Percentiles rank a stretch among this genome's conserved stretches.
Evolutionary conservation across 2,113 vertebrate genomes (phyloP).

Genomic region (Amphilophus citrinellus): DNA sequence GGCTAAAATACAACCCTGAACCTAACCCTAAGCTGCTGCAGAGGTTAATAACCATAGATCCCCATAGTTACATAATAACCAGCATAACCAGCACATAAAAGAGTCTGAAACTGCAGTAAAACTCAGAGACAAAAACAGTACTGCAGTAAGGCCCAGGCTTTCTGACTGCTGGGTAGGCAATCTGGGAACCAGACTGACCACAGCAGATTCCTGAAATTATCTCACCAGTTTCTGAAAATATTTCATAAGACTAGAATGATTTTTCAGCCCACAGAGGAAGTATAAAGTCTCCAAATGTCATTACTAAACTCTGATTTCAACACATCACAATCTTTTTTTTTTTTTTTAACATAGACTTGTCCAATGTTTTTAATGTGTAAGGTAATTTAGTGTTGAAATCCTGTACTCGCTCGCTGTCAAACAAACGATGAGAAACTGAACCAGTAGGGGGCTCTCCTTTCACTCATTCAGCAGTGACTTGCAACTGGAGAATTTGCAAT

Average conservation of each 20-base stretch:
- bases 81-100: neutral
- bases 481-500: neutral
- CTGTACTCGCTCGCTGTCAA: neutral
- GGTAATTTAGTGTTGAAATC: neutral
- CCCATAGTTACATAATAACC: neutral
- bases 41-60: no score
- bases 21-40: neutral
- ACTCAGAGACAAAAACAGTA: neutral
- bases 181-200: neutral
- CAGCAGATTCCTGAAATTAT: neutral
- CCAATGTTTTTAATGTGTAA: neutral
- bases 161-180: neutral
- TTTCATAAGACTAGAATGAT: conserved; percentile 21
- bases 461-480: neutral
- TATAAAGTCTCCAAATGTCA: neutral
- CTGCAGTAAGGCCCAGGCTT: neutral
- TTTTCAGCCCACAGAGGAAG: conserved; percentile 17
- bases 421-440: neutral
- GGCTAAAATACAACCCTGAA: neutral
- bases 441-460: neutral
- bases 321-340: neutral
- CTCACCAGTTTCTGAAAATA: neutral
- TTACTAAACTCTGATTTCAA: conserved; percentile 4
- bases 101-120: neutral
- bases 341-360: neutral